These are phyloP conservation scores for Suillia variegata DNA, from an alignment of 2,888 invertebrate species.

Conservation along the genomic window DNA sequence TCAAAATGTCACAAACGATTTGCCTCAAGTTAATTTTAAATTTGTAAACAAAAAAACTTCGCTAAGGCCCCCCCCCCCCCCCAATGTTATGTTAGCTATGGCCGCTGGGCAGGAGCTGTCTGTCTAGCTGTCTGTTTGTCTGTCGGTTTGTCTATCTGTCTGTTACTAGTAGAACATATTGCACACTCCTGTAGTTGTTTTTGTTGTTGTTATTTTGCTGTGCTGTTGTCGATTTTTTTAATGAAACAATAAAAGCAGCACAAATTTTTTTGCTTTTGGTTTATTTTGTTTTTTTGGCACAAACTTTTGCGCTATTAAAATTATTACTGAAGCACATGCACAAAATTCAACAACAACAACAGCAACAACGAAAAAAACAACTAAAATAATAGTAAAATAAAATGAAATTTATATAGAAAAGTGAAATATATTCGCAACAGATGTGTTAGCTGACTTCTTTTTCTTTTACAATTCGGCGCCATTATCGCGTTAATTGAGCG, in stretches of 20 bases:
- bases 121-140: too few species aligned
- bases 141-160: too few species aligned
- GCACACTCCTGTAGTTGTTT: not conserved
- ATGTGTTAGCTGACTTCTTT: not conserved
- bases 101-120: too few species aligned
- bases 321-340: not conserved
- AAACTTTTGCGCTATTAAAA: not conserved
- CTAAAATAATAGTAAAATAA: too few species aligned
- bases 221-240: not conserved
- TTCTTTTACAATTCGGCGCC: not conserved
- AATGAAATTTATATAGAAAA: too few species aligned
- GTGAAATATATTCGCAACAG: not conserved
- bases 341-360: not conserved
- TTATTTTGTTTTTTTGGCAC: too few species aligned
- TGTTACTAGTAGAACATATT: too few species aligned
- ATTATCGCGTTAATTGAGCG: not conserved
- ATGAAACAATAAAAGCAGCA: not conserved
- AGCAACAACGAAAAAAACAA: not conserved
- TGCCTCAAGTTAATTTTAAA: not conserved
- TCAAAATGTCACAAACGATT: not conserved
- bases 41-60: not conserved
- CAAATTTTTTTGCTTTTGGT: too few species aligned
- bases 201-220: not conserved
- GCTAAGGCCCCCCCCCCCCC: too few species aligned
- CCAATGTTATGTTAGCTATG: too few species aligned